phyloP scores from a whole-genome alignment of 1,140 invertebrate genomes.

The Bombus confusus region DNA sequence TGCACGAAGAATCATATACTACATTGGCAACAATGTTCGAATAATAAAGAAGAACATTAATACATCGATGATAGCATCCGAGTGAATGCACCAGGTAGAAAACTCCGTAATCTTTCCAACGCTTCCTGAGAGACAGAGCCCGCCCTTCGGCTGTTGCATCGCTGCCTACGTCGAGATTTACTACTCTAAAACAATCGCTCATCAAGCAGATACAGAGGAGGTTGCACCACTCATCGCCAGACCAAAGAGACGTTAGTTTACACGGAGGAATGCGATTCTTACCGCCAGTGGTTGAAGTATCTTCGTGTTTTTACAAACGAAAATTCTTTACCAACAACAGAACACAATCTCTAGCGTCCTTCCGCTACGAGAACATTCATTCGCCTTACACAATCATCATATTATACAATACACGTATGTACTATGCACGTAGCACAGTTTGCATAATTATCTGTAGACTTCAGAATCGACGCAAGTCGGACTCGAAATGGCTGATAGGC shows the following conservation, averaged over 20 bases:
- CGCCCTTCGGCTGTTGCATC: slow-evolving; percentile 36
- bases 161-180: slow-evolving; percentile 32
- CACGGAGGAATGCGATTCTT: background rate
- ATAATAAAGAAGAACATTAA: slow-evolving; percentile 9
- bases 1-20: background rate
- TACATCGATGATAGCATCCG: background rate
- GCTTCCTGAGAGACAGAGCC: slow-evolving; percentile 21
- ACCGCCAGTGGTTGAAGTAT: background rate
- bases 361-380: background rate
- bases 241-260: background rate
- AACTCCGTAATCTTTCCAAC: background rate
- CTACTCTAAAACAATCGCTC: slow-evolving; percentile 44
- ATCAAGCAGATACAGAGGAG: slow-evolving; percentile 30
- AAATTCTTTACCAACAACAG: background rate
- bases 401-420: background rate
- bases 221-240: slow-evolving; percentile 17
- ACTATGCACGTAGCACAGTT: background rate
- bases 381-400: too few relatives aligned
- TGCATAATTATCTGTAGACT: slow-evolving; percentile 2
- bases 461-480: background rate
- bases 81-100: background rate
- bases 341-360: background rate
- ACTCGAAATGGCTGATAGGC: background rate
- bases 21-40: background rate
- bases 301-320: background rate